phyloP scores from a whole-genome alignment of 2,797 vertebrate genomes.

The Balearica regulorum region DNA sequence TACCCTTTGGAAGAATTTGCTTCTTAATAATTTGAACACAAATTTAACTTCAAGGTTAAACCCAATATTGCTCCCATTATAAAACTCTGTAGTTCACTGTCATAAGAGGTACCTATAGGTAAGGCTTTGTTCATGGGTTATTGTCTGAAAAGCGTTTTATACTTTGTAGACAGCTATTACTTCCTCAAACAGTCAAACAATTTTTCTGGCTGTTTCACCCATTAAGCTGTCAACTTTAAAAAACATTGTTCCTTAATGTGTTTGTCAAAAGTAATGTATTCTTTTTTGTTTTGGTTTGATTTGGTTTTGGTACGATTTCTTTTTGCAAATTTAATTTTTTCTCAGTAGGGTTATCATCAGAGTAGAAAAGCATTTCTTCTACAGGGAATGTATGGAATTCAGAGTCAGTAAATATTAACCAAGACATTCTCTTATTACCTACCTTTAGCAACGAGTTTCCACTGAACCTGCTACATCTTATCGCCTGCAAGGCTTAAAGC shows the following conservation, averaged over 20 bases:
- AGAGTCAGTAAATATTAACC: not conserved
- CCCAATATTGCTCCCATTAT: not conserved
- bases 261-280: not conserved
- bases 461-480: conserved; percentile 92
- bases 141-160: not conserved
- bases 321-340: not conserved
- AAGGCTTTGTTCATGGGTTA: not conserved
- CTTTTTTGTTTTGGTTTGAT: accelerated
- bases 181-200: not conserved
- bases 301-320: not conserved
- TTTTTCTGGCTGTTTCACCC: not conserved
- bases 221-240: not conserved
- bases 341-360: not conserved
- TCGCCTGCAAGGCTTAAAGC: conserved; percentile 92
- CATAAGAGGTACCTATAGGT: not conserved
- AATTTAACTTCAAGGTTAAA: not conserved
- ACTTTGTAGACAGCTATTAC: not conserved
- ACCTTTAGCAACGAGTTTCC: conserved; percentile 86
- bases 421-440: conserved; percentile 3
- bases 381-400: not conserved
- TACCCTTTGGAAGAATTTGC: not conserved
- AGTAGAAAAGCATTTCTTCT: not conserved
- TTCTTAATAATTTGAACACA: not conserved
- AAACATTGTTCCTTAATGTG: not conserved
- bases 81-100: not conserved